phyloP scores from a whole-genome alignment of 2,113 vertebrate species.

The Prunella fulvescens region DNA sequence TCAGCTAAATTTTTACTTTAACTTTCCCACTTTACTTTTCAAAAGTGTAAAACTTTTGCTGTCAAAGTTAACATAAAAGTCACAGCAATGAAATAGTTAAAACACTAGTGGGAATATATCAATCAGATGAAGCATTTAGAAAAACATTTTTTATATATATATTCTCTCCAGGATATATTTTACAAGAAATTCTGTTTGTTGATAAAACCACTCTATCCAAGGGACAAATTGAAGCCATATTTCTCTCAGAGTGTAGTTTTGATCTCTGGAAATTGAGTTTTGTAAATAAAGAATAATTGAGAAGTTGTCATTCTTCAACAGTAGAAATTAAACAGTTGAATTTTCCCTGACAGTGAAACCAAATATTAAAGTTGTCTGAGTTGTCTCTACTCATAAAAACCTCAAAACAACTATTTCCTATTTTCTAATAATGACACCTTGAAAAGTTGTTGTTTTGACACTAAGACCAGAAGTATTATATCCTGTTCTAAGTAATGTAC shows the following conservation, averaged over 20 bases:
- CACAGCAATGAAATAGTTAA: background rate
- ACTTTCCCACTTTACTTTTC: background rate
- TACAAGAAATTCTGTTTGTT: background rate
- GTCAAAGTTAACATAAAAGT: background rate
- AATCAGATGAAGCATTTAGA: background rate
- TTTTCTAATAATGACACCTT: background rate
- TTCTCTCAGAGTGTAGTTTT: background rate
- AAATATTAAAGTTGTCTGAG: background rate
- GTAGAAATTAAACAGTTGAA: background rate
- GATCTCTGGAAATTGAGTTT: background rate
- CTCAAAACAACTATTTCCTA: background rate
- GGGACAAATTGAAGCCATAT: conserved; percentile 12
- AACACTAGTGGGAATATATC: background rate
- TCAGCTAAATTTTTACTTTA: background rate
- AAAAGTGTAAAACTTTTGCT: background rate
- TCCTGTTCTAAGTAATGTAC: background rate
- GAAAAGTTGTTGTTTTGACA: background rate
- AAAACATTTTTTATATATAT: background rate
- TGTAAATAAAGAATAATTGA: conserved; percentile 15
- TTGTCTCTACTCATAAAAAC: background rate
- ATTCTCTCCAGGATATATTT: background rate
- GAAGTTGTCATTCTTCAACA: background rate
- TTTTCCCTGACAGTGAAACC: background rate
- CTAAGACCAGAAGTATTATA: background rate
- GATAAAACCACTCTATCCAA: background rate